These are phyloP conservation scores for Thalassoma bifasciatum DNA, from an alignment of 2,113 vertebrate species.

Conservation along the genomic window DNA sequence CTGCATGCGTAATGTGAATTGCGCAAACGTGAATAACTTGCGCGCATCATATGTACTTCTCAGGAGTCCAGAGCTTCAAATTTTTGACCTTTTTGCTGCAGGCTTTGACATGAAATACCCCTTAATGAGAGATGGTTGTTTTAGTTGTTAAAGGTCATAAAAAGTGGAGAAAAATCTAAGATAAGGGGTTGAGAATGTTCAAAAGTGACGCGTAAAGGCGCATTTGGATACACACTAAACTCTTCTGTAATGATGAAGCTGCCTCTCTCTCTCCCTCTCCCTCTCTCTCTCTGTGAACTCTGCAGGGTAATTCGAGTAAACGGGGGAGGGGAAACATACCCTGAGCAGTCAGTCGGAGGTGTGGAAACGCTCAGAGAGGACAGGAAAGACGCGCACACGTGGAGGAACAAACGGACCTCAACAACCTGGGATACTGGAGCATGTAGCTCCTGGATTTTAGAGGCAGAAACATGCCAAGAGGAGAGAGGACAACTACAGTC, in stretches of 20 bases:
- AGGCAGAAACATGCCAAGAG: constrained; percentile 3
- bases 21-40: too few species aligned
- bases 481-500: neutral
- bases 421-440: neutral
- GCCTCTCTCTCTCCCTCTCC: neutral
- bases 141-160: too few species aligned
- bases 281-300: constrained; percentile 11
- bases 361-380: constrained; percentile 28
- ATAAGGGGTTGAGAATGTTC: too few species aligned
- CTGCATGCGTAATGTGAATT: too few species aligned
- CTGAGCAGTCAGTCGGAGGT: constrained; percentile 45
- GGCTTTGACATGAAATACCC: too few species aligned
- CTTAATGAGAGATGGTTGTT: too few species aligned
- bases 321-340: constrained; percentile 41
- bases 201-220: too few species aligned
- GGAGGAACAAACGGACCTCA: constrained; percentile 33
- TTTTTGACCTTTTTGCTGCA: too few species aligned
- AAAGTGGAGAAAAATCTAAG: too few species aligned
- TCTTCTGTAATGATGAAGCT: neutral
- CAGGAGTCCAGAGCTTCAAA: too few species aligned
- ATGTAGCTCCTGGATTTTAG: neutral
- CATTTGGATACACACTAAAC: constrained; percentile 32
- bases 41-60: too few species aligned
- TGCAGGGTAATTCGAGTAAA: constrained; percentile 52
- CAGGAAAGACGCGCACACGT: constrained; percentile 59